Evolutionary conservation across 1,140 invertebrate genomes (phyloP), one percentile per base, ranked within the genome.

Genomic region (Asbolus verrucosus): DNA sequence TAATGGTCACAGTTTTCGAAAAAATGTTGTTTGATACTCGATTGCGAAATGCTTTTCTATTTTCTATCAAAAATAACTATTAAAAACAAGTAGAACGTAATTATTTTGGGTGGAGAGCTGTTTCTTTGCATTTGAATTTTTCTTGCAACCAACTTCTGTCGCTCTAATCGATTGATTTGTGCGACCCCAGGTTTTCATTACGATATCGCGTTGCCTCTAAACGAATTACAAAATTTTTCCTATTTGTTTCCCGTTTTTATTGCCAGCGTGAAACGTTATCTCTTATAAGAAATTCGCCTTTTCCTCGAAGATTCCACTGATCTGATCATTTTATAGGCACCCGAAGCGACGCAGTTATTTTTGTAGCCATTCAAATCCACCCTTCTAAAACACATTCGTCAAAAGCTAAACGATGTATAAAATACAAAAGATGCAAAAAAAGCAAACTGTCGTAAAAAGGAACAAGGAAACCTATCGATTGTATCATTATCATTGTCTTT

Each of bases 311-410:
- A 54, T 27, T 21, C 11, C 18, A 14, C n/a, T 11, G 46, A 54
- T 54, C 46, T 27, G 46, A 54, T 54, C 46, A 54, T 54, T 54
- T 54, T 54, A 54, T 54, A 27, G 46, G 15, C 46, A 54, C 41
- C 19, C 41, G 41, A 46, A 46, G 18, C 41, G 41, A n/a, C 41
- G 41, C 18, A n/a, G 41, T 46, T 46, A 46, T n/a, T n/a, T n/a
- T n/a, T n/a, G n/a, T n/a, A n/a, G n/a, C n/a, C n/a, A n/a, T 27
- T 54, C 46, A 27, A 27, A 54, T 27, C 46, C 46, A 54, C 46
- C 46, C 46, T 54, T 54, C 46, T 24, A 27, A 54, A 54, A 54
- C 46, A 11, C 46, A 54, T 54, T 27, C 46, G 46, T 54, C 46
- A 54, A 54, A 54, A 54, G 18, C 18, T 21, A 54, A 54, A 54